Evolutionary conservation across 1,140 invertebrate genomes (phyloP).

Genomic region (Pseudomyrmex sp.): DNA sequence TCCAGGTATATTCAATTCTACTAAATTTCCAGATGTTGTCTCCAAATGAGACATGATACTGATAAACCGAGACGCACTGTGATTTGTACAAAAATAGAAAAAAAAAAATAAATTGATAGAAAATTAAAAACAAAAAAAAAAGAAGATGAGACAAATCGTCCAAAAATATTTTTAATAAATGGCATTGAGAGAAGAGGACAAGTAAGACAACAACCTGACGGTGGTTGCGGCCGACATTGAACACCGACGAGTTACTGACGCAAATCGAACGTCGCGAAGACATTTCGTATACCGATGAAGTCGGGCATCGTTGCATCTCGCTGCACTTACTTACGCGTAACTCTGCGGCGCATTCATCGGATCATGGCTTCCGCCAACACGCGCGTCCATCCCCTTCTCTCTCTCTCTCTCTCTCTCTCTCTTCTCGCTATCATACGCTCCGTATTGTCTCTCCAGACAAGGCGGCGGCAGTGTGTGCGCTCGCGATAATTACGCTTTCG

Average conservation of each 20-base stretch:
- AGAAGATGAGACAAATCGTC: no score
- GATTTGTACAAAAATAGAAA: not conserved
- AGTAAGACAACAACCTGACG: no score
- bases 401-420: not conserved
- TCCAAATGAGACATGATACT: not conserved
- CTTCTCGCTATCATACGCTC: not conserved
- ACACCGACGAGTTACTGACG: not conserved
- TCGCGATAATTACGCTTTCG: constrained; percentile 53
- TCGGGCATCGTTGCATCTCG: constrained; percentile 33
- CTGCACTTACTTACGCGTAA: constrained; percentile 50
- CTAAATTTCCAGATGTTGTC: not conserved
- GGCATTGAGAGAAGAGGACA: no score
- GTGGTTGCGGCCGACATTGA: no score
- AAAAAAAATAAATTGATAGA: not conserved
- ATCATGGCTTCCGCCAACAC: constrained; percentile 44
- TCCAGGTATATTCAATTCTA: not conserved
- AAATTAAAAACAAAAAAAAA: no score
- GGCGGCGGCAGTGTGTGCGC: not conserved
- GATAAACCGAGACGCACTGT: not conserved
- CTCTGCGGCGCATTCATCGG: constrained; percentile 46
- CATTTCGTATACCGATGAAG: constrained; percentile 29
- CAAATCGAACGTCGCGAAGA: constrained; percentile 11
- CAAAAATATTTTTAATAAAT: no score
- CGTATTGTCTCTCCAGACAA: not conserved
- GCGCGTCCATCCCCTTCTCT: not conserved